phyloP scores from a whole-genome alignment of 2,888 invertebrate genomes.

The Himalopsyche kuldschensis region DNA sequence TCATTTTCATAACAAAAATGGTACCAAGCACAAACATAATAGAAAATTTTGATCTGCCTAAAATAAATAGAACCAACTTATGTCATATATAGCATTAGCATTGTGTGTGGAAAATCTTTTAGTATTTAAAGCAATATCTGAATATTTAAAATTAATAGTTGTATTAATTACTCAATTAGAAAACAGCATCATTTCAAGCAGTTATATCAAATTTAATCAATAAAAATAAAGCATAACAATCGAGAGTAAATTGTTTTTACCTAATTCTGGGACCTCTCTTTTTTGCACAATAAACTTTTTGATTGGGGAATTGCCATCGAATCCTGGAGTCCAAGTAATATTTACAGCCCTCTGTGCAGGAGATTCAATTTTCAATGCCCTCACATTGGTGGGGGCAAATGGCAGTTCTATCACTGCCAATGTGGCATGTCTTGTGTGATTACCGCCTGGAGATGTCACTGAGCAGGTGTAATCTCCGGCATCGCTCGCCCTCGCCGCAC shows the following conservation, averaged over 20 bases:
- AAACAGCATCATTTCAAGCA: not conserved
- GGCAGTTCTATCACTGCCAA: constrained; percentile 89
- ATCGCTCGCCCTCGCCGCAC: constrained; percentile 87
- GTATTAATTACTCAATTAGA: no score
- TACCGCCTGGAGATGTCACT: constrained; percentile 88
- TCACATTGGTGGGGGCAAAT: constrained; percentile 86
- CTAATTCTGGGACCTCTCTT: constrained; percentile 84
- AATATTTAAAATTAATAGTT: no score
- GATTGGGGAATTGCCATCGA: constrained; percentile 96
- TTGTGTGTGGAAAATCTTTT: no score
- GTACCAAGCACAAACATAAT: not conserved
- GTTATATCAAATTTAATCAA: no score
- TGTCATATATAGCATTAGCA: not conserved
- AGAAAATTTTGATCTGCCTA: not conserved
- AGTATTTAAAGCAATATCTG: no score
- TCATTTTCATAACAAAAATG: not conserved
- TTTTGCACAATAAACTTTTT: constrained; percentile 90
- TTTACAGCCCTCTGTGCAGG: constrained; percentile 78
- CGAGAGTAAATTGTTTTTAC: constrained; percentile 56
- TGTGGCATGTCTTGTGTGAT: constrained; percentile 84
- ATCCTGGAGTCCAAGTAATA: constrained; percentile 93
- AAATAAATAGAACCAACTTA: not conserved
- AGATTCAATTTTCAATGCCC: constrained; percentile 69
- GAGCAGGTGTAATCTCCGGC: constrained; percentile 93
- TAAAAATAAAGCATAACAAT: not conserved